A percentile compares a stretch with the other conserved stretches of the same genome.
Conservation (phyloP, 37 sponge, comb jelly and placozoan species). For the Mnemiopsis leidyi region DNA sequence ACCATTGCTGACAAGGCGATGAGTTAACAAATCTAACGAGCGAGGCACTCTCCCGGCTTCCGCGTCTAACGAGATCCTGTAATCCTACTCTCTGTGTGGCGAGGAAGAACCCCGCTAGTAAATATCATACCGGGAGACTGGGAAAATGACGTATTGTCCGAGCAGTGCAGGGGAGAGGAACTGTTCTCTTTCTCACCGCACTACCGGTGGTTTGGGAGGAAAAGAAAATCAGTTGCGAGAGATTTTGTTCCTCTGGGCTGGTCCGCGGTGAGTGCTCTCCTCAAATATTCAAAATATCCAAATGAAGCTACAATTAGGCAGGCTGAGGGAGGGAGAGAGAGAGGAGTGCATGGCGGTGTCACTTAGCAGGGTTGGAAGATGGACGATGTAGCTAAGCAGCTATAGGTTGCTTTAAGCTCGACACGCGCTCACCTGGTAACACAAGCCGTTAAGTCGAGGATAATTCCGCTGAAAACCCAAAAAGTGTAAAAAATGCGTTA, state of each 20-base stretch:
- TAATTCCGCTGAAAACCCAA: background rate
- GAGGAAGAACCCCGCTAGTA: background rate
- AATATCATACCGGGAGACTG: background rate
- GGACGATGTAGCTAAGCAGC: too few species aligned
- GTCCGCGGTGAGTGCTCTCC: background rate
- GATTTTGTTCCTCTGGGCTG: background rate
- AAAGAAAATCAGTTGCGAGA: background rate
- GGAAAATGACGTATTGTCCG: background rate
- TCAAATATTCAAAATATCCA: background rate
- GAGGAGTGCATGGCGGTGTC: too few species aligned
- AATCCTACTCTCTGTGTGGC: background rate
- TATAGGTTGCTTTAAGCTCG: too few species aligned
- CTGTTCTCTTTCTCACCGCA: too few species aligned
- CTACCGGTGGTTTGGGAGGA: background rate
- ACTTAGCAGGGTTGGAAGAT: too few species aligned
- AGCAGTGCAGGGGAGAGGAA: background rate
- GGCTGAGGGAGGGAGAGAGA: background rate
- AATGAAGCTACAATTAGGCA: background rate
- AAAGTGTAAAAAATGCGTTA: background rate
- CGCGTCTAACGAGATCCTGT: background rate
- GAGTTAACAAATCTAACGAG: background rate
- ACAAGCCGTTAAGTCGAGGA: background rate
- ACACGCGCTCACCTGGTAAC: too few species aligned
- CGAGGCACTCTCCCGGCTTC: background rate
- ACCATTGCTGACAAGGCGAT: background rate